Evolutionary conservation across 2,888 invertebrate genomes (phyloP), one percentile per base, ranked within the genome.

Genomic region (Caenorhabditis japonica): DNA sequence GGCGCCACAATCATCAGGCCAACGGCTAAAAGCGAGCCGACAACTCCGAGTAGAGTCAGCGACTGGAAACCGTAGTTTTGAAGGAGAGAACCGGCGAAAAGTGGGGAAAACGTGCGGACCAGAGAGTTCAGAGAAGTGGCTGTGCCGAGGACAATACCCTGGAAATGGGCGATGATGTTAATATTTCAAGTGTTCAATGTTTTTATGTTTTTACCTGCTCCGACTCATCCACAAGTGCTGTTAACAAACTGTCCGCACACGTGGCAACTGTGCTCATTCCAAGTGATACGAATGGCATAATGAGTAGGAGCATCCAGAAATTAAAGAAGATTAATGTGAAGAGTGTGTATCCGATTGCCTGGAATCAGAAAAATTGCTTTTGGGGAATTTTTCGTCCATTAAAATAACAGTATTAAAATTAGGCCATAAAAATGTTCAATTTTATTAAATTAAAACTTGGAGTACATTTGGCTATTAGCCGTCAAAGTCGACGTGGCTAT

Each of bases 141-240:
- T 0, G 77, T 68, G n/a, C 83, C 83, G 10, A 83, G 77, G 12
- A 82, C 77, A 13, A 82, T 27, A n/a, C 83, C 83, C 80, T 80
- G 69, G n/a, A 80, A 75, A n/a, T 0, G 2, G 1, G 27, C 25
- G 12, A 4, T 2, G 25, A n/a, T 34, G 5, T 13, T 25, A 2
- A 23, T 3, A n/a, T 1, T 8, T 3, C 13, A 34, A 39, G 13
- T 17, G 5, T 47, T 15, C 17, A 30, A 27, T 30, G 17, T 23
- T 10, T 21, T 10, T 36, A 13, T 21, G 12, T 7, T 12, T 27
- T 30, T 47, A 76, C 77, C 70, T 79, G 83, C 51, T 83, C 78
- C 5, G 78, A 68, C 58, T 79, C 79, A 27, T 79, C 76, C 7
- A 82, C 81, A 7, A 80, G 34, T n/a, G 75, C 55, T 5, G 80